phyloP scores from a whole-genome alignment of 1,140 invertebrate species.

The Bemisia tabaci region DNA sequence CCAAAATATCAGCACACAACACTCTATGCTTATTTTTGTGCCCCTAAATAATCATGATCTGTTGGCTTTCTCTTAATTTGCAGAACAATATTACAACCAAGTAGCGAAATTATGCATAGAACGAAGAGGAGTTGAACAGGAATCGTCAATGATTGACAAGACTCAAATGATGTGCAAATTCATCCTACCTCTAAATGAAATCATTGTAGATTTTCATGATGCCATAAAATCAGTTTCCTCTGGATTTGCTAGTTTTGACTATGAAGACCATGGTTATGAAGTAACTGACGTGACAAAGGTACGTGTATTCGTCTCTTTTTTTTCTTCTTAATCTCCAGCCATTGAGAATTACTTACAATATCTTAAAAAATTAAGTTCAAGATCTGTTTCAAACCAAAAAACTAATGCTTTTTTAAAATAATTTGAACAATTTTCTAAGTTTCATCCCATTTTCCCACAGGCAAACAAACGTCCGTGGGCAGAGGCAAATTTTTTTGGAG shows the following conservation, averaged over 20 bases:
- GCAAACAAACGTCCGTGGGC: not conserved
- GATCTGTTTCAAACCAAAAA: too few species aligned
- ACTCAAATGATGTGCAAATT: slow-evolving; percentile 66
- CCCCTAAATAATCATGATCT: too few species aligned
- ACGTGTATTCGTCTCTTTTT: slow-evolving; percentile 9
- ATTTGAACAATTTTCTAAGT: too few species aligned
- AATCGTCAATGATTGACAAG: slow-evolving; percentile 66
- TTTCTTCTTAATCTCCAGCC: too few species aligned
- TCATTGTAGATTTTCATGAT: slow-evolving; percentile 92
- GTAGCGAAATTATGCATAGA: slow-evolving; percentile 68
- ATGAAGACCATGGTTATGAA: slow-evolving; percentile 52
- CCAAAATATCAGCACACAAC: too few species aligned
- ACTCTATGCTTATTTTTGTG: too few species aligned
- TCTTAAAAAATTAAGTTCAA: too few species aligned
- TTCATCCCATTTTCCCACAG: slow-evolving; percentile 34
- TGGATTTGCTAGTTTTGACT: slow-evolving; percentile 96
- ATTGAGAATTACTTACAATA: too few species aligned
- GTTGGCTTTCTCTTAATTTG: too few species aligned
- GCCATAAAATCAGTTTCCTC: slow-evolving; percentile 75
- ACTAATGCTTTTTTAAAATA: too few species aligned
- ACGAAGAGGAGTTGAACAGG: slow-evolving; percentile 59
- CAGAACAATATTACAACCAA: slow-evolving; percentile 52
- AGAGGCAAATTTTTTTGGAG: not conserved
- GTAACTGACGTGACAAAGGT: slow-evolving; percentile 37
- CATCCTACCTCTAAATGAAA: slow-evolving; percentile 78